These are phyloP conservation scores for Microcebus lehilahytsara DNA, from an alignment of 2,113 vertebrate genomes.

Conservation along the genomic window DNA sequence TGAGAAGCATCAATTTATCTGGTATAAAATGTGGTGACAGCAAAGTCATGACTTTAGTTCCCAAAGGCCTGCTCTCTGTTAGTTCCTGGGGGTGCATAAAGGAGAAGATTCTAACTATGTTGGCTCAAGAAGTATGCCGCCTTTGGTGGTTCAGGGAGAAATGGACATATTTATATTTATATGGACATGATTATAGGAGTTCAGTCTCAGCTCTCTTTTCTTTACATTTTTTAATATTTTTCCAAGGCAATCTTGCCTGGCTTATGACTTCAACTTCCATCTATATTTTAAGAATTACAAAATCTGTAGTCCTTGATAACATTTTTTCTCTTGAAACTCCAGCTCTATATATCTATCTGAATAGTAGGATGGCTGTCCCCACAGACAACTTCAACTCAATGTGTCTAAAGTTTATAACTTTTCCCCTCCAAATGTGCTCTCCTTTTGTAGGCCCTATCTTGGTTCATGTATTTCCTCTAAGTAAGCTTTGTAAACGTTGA, in stretches of 20 bases:
- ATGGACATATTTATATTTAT: neutral
- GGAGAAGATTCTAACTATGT: neutral
- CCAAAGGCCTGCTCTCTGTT: neutral
- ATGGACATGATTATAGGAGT: neutral
- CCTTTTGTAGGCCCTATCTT: neutral
- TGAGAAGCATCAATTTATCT: neutral
- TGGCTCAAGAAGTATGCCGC: neutral
- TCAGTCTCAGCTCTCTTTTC: neutral
- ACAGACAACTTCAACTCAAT: neutral
- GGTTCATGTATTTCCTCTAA: neutral
- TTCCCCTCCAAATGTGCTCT: neutral
- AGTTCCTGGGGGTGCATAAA: neutral
- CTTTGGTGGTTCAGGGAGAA: neutral
- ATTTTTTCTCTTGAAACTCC: neutral
- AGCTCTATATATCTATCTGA: neutral
- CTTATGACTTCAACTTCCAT: constrained; percentile 42
- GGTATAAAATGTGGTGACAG: neutral
- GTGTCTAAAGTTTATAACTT: neutral
- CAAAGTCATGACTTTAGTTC: neutral
- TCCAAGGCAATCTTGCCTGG: neutral
- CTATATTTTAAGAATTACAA: constrained; percentile 40
- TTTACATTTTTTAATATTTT: neutral
- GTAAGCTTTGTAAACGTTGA: neutral
- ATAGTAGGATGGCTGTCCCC: neutral
- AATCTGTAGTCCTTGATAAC: neutral